Evolutionary conservation across 2,113 vertebrate species (phyloP), one percentile per base, ranked within the genome.

Genomic region (Scomber colias): DNA sequence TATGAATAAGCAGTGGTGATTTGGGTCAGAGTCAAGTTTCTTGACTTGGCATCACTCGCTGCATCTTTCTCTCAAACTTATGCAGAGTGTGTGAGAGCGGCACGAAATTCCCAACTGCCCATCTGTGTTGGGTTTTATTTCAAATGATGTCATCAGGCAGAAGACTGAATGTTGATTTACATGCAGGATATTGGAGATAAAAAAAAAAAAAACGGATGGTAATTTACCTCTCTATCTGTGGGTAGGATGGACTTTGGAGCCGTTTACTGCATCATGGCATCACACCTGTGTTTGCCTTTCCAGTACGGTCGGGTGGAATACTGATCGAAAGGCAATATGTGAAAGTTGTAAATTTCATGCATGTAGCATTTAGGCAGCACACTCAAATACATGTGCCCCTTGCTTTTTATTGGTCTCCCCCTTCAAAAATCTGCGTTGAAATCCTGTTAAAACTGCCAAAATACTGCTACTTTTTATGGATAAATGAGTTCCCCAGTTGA

Each of bases 211-310:
- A 21, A 21, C 21, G 21, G 21, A 24, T 9, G 35, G 35, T 40
- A 31, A 55, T 8, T 8, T 44, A 21, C 27, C 2, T 1, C 6
- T 49, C 2, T 15, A 12, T 46, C 31, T 2, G 12, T 60, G 21
- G 17, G 3, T 9, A 8, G 16, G 44, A 3, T 88, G 79, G 73
- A 88, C 85, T 85, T 86, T 67, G 68, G 82, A 89, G 70, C 73
- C 49, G 15, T 85, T 87, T 71, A 35, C 11, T 75, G 63, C 44
- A 16, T 50, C 2, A 61, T 44, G 8, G 16, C 62, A 61, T 77
- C 35, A 30, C 51, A 74, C 46, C 59, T 77, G 15, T 68, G 56
- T 87, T 87, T 89, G 56, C 49, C 19, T 78, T 87, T 56, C 56
- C 21, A 53, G 13, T 7, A 1, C 4, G 3, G 1, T 64, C 19